A percentile compares a stretch with the other conserved stretches of the same genome.
Evolutionary conservation across 1,140 invertebrate genomes (phyloP).

Genomic region (Drosophila nebulosa): DNA sequence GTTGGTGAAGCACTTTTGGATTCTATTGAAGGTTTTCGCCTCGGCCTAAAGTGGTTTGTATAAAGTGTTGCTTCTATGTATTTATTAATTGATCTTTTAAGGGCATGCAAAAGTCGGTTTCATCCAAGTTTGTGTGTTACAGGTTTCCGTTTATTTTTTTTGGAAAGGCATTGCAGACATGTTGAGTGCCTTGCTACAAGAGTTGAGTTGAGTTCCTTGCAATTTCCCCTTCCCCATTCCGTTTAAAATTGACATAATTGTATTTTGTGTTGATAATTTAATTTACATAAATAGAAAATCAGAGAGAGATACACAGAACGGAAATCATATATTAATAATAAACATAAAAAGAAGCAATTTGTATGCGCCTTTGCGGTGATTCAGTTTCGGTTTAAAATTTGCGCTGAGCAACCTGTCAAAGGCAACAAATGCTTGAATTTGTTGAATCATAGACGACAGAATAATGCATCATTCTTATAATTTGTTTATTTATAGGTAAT

Average conservation of each 20-base stretch:
- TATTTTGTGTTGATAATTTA: conserved; percentile 28
- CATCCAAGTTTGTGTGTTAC: background rate
- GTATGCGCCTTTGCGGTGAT: conserved; percentile 23
- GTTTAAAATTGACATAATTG: conserved; percentile 44
- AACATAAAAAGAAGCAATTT: conserved; percentile 33
- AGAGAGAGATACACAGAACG: background rate
- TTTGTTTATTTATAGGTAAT: conserved; percentile 17
- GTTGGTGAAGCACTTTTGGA: too few species aligned
- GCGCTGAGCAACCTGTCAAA: conserved; percentile 32
- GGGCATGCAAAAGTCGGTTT: background rate
- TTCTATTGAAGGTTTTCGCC: too few species aligned
- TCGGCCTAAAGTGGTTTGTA: too few species aligned
- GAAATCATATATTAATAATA: conserved; percentile 52
- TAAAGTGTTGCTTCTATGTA: too few species aligned
- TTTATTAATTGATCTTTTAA: too few species aligned
- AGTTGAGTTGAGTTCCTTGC: background rate
- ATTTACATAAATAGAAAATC: conserved; percentile 17
- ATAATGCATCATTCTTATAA: conserved; percentile 11
- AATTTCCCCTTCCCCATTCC: background rate
- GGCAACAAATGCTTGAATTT: conserved; percentile 11
- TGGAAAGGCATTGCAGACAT: conserved; percentile 51
- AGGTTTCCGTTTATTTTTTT: conserved; percentile 24
- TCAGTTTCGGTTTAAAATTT: conserved; percentile 38
- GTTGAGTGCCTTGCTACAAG: conserved; percentile 34
- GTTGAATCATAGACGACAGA: conserved; percentile 52